Evolutionary conservation across 1,140 invertebrate species (phyloP), one percentile per base, ranked within the genome.

Genomic region (Bombus superbus): DNA sequence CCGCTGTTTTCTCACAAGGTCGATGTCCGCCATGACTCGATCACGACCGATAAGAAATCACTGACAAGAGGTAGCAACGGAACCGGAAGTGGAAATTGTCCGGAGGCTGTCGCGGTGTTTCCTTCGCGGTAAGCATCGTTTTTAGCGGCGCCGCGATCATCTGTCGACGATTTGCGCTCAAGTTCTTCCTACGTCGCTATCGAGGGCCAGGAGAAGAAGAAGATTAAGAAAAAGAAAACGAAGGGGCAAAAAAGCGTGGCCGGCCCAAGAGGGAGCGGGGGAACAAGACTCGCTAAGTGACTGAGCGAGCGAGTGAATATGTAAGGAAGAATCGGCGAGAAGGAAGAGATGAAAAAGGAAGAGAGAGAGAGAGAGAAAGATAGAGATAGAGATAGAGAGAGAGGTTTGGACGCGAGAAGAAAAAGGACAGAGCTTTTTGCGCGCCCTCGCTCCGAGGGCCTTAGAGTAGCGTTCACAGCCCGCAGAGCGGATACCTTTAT

Each of bases 181-280:
- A 71, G 66, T 72, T 83, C 73, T 88, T 85, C 86, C 81, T 82
- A 35, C 38, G 42, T 40, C 59, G 80, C 44, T 83, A 77, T 83
- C 81, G 62, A 77, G 62, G 74, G 6, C 4, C 73, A 22, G n/a
- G 10, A 40, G 38, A 76, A 59, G 44, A 57, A 81, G n/a, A 82
- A 73, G 81, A 88, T 86, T 71, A 40, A 83, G 77, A 85, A 44
- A 47, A 79, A 76, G 64, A 85, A 83, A 86, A 66, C 88, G 9
- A 81, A 87, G 32, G 35, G 8, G 32, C 44, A 78, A 82, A 83
- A 35, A 69, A 57, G 76, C 44, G 10, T 38, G 47, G 10, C 22
- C 42, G 47, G 9, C 8, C 73, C 22, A 9, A 75, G 28, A 42
- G 53, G 62, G 15, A 84, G n/a, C 72, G 64, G 68, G 77, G 69